Conservation (phyloP, 2,113 vertebrate genomes). For the Cettia cetti region DNA sequence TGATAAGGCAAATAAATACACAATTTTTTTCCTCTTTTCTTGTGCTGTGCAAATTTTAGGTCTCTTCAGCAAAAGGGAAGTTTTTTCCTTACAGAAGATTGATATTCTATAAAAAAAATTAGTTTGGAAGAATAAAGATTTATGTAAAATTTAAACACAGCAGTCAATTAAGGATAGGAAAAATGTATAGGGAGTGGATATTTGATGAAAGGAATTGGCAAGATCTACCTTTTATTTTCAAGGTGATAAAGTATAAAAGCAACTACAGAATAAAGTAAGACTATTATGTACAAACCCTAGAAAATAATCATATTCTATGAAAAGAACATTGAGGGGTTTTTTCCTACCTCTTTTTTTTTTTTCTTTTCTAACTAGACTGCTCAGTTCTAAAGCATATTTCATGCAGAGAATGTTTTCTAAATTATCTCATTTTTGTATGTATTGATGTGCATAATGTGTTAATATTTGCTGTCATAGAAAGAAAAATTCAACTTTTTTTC, state of each 20-base stretch:
- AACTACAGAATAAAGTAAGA: not conserved
- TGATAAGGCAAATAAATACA: conserved; percentile 2
- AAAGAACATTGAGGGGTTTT: fast-evolving
- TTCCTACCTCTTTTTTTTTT: not conserved
- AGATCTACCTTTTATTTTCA: not conserved
- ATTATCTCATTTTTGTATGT: not conserved
- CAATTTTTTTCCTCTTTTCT: not conserved
- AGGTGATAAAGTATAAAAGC: not conserved
- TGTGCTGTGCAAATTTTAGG: not conserved
- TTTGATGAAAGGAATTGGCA: not conserved
- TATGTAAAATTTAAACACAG: not conserved
- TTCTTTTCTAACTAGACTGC: not conserved
- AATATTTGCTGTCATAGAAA: not conserved
- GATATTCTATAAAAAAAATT: not conserved
- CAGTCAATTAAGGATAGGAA: not conserved
- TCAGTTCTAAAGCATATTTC: not conserved
- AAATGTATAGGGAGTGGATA: not conserved
- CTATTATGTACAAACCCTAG: not conserved
- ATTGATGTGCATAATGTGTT: not conserved
- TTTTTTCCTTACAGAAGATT: not conserved
- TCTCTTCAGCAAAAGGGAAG: not conserved
- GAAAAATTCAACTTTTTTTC: not conserved
- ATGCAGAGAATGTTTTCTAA: not conserved
- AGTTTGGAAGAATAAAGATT: not conserved
- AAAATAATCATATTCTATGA: not conserved